Evolutionary conservation across 2,113 vertebrate genomes (phyloP), one percentile per base, ranked within the genome.

Genomic region (Oriolus oriolus): DNA sequence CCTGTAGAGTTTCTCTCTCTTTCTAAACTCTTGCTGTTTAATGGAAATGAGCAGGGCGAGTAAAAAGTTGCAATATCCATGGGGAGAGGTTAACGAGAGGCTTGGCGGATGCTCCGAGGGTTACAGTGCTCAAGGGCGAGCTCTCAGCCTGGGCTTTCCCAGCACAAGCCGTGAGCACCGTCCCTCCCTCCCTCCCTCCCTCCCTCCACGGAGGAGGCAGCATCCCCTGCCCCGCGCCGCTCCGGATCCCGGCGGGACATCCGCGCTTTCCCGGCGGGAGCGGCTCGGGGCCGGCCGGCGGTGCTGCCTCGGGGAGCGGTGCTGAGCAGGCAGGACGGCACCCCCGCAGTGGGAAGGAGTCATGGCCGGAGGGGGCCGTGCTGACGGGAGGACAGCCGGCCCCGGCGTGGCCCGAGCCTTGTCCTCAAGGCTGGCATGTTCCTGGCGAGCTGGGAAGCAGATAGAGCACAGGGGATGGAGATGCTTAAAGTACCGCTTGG

Each of bases 1-100:
- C 98, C 98, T 97, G 97, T 99, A 98, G 98, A 98, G 96, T 98
- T 95, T 98, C 97, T 98, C 96, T 96, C 95, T 98, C 98, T 97
- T 95, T 98, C 95, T 95, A 44, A 96, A 70, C 96, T 95, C 77
- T n/a, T 92, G 87, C 49, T 92, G 6, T 76, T 89, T 93, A 73
- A 94, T 76, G 69, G 86, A 81, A 86, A 66, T 24, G 37, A 90
- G 44, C 60, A 87, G 93, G 44, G 28, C 82, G 11, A 83, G 76
- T n/a, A 68, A 78, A 84, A 47, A 60, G 84, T 77, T n/a, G 57
- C 74, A 80, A 0, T 53, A 45, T 71, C 45, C 45, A 7, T 0
- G 31, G 61, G 47, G 21, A 80, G 45, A 85, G 16, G 30, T 44
- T 83, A 42, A 39, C 59, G 73, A 89, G 87, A 94, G 84, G 54